Conservation (phyloP, 2,797 vertebrate genomes). For the Eurystomus glaucurus region DNA sequence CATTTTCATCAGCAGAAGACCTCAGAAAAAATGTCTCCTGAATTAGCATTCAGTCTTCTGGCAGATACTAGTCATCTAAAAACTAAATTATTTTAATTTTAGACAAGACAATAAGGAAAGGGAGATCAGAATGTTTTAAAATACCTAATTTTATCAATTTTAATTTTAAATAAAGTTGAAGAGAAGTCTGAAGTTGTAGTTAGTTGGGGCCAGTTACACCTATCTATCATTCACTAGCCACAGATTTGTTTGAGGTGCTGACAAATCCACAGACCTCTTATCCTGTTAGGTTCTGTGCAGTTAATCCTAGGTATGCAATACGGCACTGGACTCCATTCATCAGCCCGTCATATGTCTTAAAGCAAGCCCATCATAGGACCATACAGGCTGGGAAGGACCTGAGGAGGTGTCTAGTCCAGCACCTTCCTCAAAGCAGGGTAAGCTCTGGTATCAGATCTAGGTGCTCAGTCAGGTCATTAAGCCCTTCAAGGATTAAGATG, state of each 20-base stretch:
- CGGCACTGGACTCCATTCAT: not conserved
- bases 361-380: not conserved
- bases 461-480: not conserved
- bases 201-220: not conserved
- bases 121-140: not conserved
- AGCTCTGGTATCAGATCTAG: not conserved
- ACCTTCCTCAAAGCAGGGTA: not conserved
- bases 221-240: not conserved
- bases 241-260: not conserved
- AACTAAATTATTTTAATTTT: not conserved
- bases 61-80: not conserved
- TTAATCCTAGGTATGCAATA: not conserved
- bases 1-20: not conserved
- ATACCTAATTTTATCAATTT: not conserved
- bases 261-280: not conserved
- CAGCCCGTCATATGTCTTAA: not conserved
- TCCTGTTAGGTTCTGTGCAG: not conserved
- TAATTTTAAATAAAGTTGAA: not conserved
- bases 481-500: not conserved
- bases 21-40: not conserved
- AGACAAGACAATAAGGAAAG: not conserved
- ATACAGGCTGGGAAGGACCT: not conserved
- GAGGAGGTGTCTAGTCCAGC: not conserved
- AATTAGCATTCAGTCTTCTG: not conserved
- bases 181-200: not conserved